These are phyloP conservation scores for Ahaetulla prasina DNA, from an alignment of 2,113 vertebrate species.

Conservation along the genomic window DNA sequence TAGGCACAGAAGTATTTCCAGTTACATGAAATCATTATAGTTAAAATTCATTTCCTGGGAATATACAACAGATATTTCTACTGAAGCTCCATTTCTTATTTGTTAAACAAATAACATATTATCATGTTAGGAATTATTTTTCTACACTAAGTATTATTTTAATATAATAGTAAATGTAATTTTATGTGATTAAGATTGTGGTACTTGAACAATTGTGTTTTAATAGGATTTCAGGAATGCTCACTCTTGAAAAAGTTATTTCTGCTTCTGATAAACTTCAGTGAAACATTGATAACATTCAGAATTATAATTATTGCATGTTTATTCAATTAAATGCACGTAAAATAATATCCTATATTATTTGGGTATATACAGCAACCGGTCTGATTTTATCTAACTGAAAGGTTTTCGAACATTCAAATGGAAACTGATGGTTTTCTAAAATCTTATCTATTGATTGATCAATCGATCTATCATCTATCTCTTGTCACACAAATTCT, in stretches of 20 bases:
- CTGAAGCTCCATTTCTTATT: background rate
- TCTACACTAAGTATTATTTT: background rate
- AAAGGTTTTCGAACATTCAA: background rate
- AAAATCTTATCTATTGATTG: background rate
- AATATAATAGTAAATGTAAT: background rate
- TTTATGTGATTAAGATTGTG: background rate
- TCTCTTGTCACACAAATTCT: background rate
- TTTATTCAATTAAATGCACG: background rate
- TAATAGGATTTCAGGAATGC: background rate
- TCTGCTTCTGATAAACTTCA: background rate
- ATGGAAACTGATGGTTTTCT: background rate
- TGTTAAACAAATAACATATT: background rate
- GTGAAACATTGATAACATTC: background rate
- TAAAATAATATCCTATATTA: background rate
- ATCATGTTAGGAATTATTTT: background rate
- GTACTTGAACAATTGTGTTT: background rate
- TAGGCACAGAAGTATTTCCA: background rate
- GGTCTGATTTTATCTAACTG: background rate
- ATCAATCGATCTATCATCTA: too few species aligned
- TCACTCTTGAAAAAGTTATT: background rate
- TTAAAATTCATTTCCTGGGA: background rate
- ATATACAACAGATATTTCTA: background rate
- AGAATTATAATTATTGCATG: background rate
- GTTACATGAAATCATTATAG: background rate
- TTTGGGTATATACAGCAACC: background rate